Evolutionary conservation across 37 sponge, comb jelly and placozoan genomes (phyloP).

Genomic region (Geodia barretti): DNA sequence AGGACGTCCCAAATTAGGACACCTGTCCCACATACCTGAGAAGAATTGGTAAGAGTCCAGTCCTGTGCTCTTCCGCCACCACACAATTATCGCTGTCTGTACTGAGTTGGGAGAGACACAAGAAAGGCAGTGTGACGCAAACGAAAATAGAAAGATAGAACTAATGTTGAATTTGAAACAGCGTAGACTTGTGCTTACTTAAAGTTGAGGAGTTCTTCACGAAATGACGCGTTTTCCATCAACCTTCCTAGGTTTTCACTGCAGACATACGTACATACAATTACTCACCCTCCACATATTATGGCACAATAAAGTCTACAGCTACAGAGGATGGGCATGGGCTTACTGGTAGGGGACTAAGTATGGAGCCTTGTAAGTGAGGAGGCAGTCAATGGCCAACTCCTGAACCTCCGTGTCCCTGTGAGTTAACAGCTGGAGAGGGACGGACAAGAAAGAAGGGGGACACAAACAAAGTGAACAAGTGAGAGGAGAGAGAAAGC

Average conservation of each 20-base stretch:
- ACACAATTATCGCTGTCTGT: conserved; percentile 41
- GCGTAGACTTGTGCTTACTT: conserved; percentile 17
- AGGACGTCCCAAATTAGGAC: too few species aligned
- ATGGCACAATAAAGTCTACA: not conserved
- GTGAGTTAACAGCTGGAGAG: conserved; percentile 72
- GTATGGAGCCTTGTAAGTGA: conserved; percentile 63
- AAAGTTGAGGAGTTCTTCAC: conserved; percentile 67
- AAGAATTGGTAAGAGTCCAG: conserved; percentile 65
- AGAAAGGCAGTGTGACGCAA: not conserved
- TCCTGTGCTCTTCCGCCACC: conserved; percentile 64
- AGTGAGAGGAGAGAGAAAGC: not conserved
- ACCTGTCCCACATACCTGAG: conserved; percentile 58
- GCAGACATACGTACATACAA: not conserved
- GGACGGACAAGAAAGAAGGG: too few species aligned
- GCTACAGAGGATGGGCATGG: not conserved
- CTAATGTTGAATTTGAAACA: not conserved
- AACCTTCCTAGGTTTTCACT: conserved; percentile 74
- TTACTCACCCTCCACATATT: not conserved
- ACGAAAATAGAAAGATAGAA: not conserved
- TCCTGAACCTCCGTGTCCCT: conserved; percentile 71
- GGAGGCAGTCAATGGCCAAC: conserved; percentile 71
- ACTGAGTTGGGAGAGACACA: conserved; percentile 9
- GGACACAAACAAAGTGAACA: too few species aligned
- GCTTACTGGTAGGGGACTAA: conserved; percentile 71
- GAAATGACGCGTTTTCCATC: conserved; percentile 69